phyloP scores from a whole-genome alignment of 1,140 invertebrate genomes.

The Spodoptera frugiperda region DNA sequence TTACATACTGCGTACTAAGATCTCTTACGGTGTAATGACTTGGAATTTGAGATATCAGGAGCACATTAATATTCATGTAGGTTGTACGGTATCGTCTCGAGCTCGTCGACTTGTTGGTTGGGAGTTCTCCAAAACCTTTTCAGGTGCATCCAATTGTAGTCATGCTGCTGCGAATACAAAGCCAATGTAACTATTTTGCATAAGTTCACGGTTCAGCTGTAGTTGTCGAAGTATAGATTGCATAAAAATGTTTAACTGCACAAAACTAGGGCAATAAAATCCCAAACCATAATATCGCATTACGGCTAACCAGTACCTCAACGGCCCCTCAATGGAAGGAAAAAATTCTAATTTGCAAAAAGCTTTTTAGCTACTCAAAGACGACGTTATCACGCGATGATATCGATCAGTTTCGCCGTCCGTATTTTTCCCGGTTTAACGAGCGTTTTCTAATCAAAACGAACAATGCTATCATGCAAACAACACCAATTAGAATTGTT shows the following conservation, averaged over 20 bases:
- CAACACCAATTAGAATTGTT: conserved; percentile 81
- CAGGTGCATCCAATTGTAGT: not conserved
- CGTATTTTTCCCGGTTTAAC: conserved; percentile 59
- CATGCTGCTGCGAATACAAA: not conserved
- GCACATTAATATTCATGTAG: conserved; percentile 33
- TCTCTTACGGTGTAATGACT: conserved; percentile 19
- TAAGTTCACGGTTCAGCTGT: not conserved
- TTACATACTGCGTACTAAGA: conserved; percentile 29
- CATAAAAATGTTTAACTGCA: not conserved
- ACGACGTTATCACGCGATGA: conserved; percentile 61
- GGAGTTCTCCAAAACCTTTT: not conserved
- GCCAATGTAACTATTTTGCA: no score
- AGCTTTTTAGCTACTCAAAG: conserved; percentile 62
- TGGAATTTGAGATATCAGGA: conserved; percentile 13
- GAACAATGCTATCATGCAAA: conserved; percentile 78
- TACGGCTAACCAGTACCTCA: conserved; percentile 22
- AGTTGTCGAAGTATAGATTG: conserved; percentile 1
- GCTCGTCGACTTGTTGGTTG: not conserved
- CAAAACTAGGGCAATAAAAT: conserved; percentile 24
- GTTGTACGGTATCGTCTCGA: conserved; percentile 10
- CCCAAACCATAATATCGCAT: conserved; percentile 5
- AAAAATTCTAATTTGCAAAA: conserved; percentile 67
- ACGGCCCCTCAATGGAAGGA: conserved; percentile 50
- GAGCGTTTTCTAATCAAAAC: conserved; percentile 64
- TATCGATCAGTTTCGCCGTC: conserved; percentile 58